phyloP scores from a whole-genome alignment of 2,113 vertebrate genomes.

The Chascanopsetta lugubris region DNA sequence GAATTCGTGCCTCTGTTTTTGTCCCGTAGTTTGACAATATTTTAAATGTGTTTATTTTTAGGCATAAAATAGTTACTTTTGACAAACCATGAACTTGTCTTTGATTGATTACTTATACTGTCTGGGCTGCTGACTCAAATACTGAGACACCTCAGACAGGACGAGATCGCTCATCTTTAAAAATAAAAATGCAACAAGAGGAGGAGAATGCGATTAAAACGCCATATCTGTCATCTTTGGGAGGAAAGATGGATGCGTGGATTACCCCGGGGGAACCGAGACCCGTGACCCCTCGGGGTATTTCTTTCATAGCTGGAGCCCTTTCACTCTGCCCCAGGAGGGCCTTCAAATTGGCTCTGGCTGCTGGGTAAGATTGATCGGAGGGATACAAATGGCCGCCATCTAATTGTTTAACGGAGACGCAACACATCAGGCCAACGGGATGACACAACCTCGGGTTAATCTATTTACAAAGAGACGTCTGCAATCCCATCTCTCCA shows the following conservation, averaged over 20 bases:
- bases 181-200: conserved; percentile 68
- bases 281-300: conserved; percentile 61
- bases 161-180: conserved; percentile 78
- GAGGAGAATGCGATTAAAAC: conserved; percentile 74
- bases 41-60: conserved; percentile 12
- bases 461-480: conserved; percentile 79
- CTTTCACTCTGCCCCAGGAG: conserved; percentile 57
- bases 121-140: conserved; percentile 4
- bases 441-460: conserved; percentile 79
- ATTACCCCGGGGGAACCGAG: conserved; percentile 56
- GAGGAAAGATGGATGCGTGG: conserved; percentile 68
- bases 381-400: conserved; percentile 78
- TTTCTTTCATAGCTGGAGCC: conserved; percentile 57
- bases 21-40: not conserved
- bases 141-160: conserved; percentile 31
- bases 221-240: conserved; percentile 78
- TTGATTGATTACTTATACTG: conserved; percentile 29
- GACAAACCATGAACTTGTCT: conserved; percentile 10
- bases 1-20: conserved; percentile 1
- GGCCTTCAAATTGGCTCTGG: conserved; percentile 79
- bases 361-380: conserved; percentile 83
- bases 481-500: conserved; percentile 72
- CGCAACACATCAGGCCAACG: conserved; percentile 79
- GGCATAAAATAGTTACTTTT: conserved; percentile 4
- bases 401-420: conserved; percentile 83